Evolutionary conservation across 2,113 vertebrate genomes (phyloP).

Genomic region (Ranitomeya variabilis): DNA sequence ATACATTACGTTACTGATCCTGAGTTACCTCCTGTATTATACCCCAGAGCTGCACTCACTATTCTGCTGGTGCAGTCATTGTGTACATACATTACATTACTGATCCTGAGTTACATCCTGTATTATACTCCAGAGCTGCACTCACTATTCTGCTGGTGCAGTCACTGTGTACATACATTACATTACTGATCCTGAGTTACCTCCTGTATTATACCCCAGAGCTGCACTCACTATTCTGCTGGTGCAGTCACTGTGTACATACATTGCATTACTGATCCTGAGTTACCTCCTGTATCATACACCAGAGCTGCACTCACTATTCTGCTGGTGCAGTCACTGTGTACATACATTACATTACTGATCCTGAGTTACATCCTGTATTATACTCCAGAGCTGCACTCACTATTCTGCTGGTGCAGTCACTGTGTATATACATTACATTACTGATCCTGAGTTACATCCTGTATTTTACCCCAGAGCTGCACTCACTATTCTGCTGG

Average conservation of each 20-base stretch:
- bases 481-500: conserved; percentile 1
- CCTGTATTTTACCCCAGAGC: not conserved
- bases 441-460: not conserved
- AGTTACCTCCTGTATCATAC: not conserved
- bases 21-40: not conserved
- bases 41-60: conserved; percentile 8
- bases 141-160: not conserved
- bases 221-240: conserved; percentile 17
- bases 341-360: not conserved
- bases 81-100: not conserved
- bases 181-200: not conserved
- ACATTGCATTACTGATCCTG: not conserved
- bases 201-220: not conserved
- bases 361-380: not conserved
- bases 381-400: conserved; percentile 4
- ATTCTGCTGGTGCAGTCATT: not conserved
- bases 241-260: not conserved
- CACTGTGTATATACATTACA: conserved; percentile 2
- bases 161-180: not conserved
- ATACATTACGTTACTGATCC: not conserved
- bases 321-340: conserved; percentile 6
- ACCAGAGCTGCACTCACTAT: not conserved
- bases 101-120: not conserved
- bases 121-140: not conserved
- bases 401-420: not conserved